These are phyloP conservation scores for Saimiri boliviensis DNA, from an alignment of 2,113 vertebrate species.

Conservation along the genomic window DNA sequence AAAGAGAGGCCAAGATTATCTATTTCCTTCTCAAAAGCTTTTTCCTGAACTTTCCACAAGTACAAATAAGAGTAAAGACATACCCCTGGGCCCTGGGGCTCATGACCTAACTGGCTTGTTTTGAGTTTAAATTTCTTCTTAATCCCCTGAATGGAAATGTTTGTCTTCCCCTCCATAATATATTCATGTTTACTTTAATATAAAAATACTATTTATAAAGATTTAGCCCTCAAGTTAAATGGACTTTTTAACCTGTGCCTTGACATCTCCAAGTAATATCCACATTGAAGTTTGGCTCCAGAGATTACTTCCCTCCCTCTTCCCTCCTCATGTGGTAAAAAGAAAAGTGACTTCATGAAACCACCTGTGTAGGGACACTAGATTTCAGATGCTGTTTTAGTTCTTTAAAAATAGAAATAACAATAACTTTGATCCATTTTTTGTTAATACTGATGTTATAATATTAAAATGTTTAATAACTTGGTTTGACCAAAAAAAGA, in stretches of 20 bases:
- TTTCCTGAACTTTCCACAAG: background rate
- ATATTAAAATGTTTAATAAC: background rate
- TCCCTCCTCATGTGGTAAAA: background rate
- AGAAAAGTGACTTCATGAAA: background rate
- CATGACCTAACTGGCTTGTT: background rate
- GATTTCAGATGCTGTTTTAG: background rate
- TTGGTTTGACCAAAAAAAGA: background rate
- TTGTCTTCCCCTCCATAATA: background rate
- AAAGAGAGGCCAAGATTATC: background rate
- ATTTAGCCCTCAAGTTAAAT: background rate
- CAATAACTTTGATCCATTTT: background rate
- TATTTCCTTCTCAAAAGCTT: background rate
- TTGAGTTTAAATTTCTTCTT: slow-evolving; percentile 21
- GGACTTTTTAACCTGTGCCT: background rate
- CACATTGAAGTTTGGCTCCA: background rate
- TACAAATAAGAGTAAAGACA: background rate
- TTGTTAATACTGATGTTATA: background rate
- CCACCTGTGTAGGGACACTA: background rate
- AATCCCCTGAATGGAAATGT: background rate
- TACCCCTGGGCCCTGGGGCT: background rate
- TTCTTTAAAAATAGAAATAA: slow-evolving; percentile 4
- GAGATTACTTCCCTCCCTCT: background rate
- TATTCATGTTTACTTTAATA: background rate
- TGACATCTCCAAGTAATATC: background rate
- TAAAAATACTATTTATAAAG: background rate